phyloP scores from a whole-genome alignment of 2,113 vertebrate species.

The Tragulus kanchil region DNA sequence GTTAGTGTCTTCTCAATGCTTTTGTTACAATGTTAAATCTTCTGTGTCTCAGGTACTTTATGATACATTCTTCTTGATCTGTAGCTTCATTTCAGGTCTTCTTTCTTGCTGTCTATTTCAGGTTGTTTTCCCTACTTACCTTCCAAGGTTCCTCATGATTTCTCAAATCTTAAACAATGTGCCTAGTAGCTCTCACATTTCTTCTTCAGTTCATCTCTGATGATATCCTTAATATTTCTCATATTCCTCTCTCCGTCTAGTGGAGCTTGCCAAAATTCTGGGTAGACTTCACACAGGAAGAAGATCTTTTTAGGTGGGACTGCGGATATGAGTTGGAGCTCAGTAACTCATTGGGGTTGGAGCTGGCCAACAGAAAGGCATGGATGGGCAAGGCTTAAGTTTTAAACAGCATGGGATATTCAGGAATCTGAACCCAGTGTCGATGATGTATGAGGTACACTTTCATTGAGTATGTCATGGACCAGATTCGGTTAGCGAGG shows the following conservation, averaged over 20 bases:
- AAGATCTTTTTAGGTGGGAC: background rate
- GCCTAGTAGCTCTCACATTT: background rate
- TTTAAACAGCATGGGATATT: background rate
- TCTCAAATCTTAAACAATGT: background rate
- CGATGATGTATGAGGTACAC: background rate
- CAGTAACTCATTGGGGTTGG: background rate
- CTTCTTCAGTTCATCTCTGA: background rate
- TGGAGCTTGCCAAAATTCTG: constrained; percentile 32
- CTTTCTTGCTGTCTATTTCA: background rate
- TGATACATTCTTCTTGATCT: background rate
- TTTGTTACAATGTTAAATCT: fast-evolving
- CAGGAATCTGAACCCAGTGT: background rate
- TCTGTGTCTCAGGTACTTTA: background rate
- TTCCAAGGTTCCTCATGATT: background rate
- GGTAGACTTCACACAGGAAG: background rate
- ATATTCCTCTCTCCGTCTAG: background rate
- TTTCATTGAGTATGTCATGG: background rate
- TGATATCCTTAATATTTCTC: background rate
- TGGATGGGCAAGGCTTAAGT: background rate
- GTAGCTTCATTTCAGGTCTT: background rate
- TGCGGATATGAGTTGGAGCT: background rate
- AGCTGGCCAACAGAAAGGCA: background rate
- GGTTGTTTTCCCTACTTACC: background rate
- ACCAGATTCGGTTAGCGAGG: background rate
- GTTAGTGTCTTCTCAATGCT: background rate